Base-by-base conservation (phyloP, 2,113 vertebrate genomes). In the Rutilus rutilus region DNA sequence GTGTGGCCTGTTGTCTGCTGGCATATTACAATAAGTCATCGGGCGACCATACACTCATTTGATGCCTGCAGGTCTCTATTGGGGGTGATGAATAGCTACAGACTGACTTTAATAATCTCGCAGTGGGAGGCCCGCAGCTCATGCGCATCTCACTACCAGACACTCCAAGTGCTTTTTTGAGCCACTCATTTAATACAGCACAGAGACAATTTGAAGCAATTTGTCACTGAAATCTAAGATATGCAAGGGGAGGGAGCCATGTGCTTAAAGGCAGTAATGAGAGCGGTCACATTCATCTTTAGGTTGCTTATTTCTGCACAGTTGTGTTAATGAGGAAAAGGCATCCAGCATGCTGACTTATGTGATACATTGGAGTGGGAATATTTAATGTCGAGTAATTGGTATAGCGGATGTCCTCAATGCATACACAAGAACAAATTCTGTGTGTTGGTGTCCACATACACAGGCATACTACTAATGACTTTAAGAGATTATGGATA, bases 41-140 rank as follows among this genome's bases (percentile, higher is more conserved):
- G 42, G 60, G 65, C 85, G 75, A 82, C 62, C 47, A 74, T 78
- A 54, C 84, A 50, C 45, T 57, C 64, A 67, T 78, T 85, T 87
- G 83, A 88, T 83, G 64, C 87, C 87, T 85, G 88, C 82, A 64
- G 86, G 74, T 82, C 82, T 87, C 45, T 73, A 78, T 67, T 81
- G 79, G 47, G 15, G 59, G 85, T 87, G 86, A 88, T 88, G 86
- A 90, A 90, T 89, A 80, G 86, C 78, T 81, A 82, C 79, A 89
- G 60, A 80, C 88, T 85, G 78, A 78, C 86, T 88, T 83, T 88
- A 88, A 91, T 89, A 87, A 90, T 88, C 83, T 85, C 67, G 45
- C 86, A 45, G 75, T 86, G 88, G 88, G 89, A 88, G 84, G 85
- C 78, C 85, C 75, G 81, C 52, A 73, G 86, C 86, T 83, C 84